These are phyloP conservation scores for Leptodactylus fuscus DNA, from an alignment of 2,113 vertebrate genomes.

Conservation along the genomic window DNA sequence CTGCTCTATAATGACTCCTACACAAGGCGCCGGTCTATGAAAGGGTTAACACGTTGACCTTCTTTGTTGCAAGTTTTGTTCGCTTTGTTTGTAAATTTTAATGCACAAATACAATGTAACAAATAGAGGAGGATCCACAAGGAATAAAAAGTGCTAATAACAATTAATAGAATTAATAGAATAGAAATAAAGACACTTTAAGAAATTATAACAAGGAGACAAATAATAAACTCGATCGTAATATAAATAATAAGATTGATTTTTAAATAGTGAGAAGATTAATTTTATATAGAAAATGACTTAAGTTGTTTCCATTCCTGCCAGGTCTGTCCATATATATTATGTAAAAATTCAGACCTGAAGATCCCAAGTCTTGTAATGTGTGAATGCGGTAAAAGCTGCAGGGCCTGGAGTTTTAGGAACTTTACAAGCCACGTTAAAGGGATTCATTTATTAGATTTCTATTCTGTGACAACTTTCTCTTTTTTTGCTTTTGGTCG, in stretches of 20 bases:
- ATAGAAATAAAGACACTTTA: no score
- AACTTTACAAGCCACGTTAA: constrained; percentile 43
- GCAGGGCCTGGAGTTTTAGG: not conserved
- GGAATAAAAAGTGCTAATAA: not conserved
- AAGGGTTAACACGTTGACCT: not conserved
- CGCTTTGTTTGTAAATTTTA: not conserved
- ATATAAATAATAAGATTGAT: not conserved
- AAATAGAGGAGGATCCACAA: not conserved
- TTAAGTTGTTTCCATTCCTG: not conserved
- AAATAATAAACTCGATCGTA: not conserved
- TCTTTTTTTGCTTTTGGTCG: not conserved
- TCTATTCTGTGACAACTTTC: constrained; percentile 14
- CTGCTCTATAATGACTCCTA: no score
- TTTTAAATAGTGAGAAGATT: not conserved
- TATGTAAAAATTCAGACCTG: no score
- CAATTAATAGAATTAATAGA: not conserved
- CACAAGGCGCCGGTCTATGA: no score
- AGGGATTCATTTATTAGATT: constrained; percentile 33
- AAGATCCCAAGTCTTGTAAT: not conserved
- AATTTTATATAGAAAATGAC: not conserved
- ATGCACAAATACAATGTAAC: not conserved
- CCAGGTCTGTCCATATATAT: not conserved
- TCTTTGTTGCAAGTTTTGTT: not conserved
- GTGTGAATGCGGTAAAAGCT: constrained; percentile 41
- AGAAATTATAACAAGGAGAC: no score